These are phyloP conservation scores for Metalampra italica DNA, from an alignment of 2,888 invertebrate genomes.

Conservation along the genomic window DNA sequence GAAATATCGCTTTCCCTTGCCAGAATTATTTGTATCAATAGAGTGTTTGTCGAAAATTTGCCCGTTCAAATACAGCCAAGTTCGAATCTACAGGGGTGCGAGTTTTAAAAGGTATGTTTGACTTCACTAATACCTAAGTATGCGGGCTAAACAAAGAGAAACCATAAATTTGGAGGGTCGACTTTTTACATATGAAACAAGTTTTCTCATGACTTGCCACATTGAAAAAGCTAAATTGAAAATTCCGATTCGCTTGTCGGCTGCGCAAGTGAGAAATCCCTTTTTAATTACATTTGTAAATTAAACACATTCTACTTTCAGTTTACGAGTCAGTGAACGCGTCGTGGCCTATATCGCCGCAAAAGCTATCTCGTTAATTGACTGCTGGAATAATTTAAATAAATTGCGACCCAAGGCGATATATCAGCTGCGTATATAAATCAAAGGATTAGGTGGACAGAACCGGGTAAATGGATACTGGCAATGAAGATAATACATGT, in stretches of 20 bases:
- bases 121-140: conserved; percentile 72
- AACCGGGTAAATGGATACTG: conserved; percentile 68
- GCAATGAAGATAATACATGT: conserved; percentile 69
- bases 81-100: conserved; percentile 41
- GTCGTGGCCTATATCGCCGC: conserved; percentile 39
- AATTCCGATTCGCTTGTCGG: conserved; percentile 19
- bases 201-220: conserved; percentile 30
- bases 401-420: conserved; percentile 67
- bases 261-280: conserved; percentile 27
- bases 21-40: conserved; percentile 74
- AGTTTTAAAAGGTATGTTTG: conserved; percentile 73
- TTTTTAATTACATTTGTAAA: conserved; percentile 30
- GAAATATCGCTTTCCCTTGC: conserved; percentile 60
- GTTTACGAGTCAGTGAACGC: conserved; percentile 34
- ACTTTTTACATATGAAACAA: conserved; percentile 44
- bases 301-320: conserved; percentile 18
- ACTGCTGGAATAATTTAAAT: conserved; percentile 75
- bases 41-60: conserved; percentile 60
- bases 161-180: conserved; percentile 31
- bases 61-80: conserved; percentile 57
- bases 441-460: conserved; percentile 71
- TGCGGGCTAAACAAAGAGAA: conserved; percentile 43
- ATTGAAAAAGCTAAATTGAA: conserved; percentile 21
- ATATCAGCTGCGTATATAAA: conserved; percentile 70
- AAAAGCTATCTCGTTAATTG: conserved; percentile 75